phyloP scores from a whole-genome alignment of 2,888 invertebrate species.

The Stenodera caucasica region DNA sequence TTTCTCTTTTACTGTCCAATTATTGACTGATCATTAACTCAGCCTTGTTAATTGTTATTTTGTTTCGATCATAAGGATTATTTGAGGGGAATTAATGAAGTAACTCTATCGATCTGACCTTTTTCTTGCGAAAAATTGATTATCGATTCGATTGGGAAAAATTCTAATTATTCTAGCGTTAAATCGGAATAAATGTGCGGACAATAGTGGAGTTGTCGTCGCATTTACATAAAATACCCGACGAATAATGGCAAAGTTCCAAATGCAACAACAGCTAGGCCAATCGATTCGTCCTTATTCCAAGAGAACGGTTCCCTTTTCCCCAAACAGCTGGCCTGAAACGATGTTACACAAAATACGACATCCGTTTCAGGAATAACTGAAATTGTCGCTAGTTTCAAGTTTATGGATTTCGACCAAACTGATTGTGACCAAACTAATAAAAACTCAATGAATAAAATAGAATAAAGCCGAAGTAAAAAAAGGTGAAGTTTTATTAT shows the following conservation, averaged over 20 bases:
- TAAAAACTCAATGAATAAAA: not conserved
- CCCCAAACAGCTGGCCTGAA: not conserved
- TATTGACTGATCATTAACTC: conserved; percentile 13
- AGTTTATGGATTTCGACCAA: not conserved
- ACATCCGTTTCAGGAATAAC: not conserved
- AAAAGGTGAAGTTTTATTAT: not conserved
- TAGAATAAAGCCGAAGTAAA: not conserved
- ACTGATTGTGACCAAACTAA: no score
- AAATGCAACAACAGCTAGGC: not conserved
- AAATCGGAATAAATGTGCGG: not conserved
- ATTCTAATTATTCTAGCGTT: no score
- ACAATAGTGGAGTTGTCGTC: not conserved
- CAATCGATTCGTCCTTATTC: conserved; percentile 2
- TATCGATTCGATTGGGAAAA: no score
- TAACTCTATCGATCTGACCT: conserved; percentile 10
- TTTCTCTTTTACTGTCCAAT: not conserved
- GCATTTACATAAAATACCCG: not conserved
- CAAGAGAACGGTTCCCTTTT: not conserved
- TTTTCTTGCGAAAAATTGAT: not conserved
- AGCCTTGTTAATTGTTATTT: conserved; percentile 17
- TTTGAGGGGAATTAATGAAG: not conserved
- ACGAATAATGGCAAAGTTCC: not conserved
- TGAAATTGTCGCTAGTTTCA: not conserved
- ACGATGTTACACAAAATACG: not conserved
- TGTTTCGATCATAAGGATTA: not conserved